A percentile compares a stretch with the other conserved stretches of the same genome.
Evolutionary conservation across 2,797 vertebrate genomes (phyloP).

Genomic region (Telmatherina bonti): DNA sequence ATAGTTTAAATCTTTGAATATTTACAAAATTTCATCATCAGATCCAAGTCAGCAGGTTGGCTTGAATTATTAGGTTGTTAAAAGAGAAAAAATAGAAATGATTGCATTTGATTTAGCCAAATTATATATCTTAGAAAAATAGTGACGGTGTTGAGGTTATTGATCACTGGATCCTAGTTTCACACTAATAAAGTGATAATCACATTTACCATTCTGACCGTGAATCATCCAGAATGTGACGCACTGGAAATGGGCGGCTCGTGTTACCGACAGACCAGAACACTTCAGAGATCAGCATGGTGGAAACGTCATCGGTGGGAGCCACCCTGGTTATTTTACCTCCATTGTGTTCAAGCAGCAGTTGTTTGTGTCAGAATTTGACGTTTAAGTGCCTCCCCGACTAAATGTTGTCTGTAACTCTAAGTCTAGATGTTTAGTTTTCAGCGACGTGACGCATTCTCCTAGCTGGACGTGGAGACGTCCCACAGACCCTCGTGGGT

Average conservation of each 20-base stretch:
- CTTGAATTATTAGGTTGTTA: no score
- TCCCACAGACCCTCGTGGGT: neutral
- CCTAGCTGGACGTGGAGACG: neutral
- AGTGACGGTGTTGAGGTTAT: no score
- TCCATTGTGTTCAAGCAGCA: neutral
- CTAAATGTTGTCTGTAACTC: slow-evolving; percentile 1
- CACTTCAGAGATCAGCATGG: neutral
- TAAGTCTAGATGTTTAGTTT: neutral
- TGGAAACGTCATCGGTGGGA: neutral
- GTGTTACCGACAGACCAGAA: neutral
- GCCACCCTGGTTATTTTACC: neutral
- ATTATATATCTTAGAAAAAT: no score
- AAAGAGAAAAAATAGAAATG: no score
- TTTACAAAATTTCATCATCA: no score
- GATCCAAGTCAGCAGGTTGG: no score
- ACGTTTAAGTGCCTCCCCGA: slow-evolving; percentile 18
- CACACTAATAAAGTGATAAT: neutral
- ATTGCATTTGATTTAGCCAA: no score
- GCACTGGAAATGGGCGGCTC: no score
- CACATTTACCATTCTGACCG: neutral
- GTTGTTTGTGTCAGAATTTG: neutral
- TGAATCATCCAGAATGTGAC: neutral
- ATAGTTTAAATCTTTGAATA: no score
- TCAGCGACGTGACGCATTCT: slow-evolving; percentile 3
- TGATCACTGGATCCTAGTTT: neutral